Percentiles rank a stretch among this genome's conserved stretches.
phyloP scores from a whole-genome alignment of 2,113 vertebrate genomes.

The Eubucco bourcierii region DNA sequence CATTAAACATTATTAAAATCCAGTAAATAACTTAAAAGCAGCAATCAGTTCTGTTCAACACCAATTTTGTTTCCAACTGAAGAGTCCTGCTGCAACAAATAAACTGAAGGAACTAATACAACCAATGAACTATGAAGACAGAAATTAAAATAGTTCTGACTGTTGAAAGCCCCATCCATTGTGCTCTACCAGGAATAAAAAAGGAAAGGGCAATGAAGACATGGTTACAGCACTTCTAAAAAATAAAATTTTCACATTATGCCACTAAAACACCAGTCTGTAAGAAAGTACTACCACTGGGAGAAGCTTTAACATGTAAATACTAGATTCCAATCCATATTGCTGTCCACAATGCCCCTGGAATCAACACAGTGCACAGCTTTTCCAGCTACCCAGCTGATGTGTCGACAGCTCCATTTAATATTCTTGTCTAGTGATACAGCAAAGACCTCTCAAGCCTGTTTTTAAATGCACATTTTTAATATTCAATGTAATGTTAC shows the following conservation, averaged over 20 bases:
- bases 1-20: not conserved
- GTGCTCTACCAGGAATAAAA: not conserved
- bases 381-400: conserved; percentile 55
- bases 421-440: conserved; percentile 73
- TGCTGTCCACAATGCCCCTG: conserved; percentile 45
- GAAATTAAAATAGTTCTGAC: not conserved
- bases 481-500: conserved; percentile 82
- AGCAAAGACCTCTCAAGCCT: conserved; percentile 66
- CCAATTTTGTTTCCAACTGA: not conserved
- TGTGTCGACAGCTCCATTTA: conserved; percentile 62
- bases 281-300: not conserved
- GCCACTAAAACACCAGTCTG: not conserved
- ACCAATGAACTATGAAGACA: not conserved
- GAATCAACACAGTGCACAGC: conserved; percentile 50
- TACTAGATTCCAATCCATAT: conserved; percentile 59
- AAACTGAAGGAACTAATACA: not conserved
- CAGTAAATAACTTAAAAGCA: not conserved
- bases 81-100: not conserved
- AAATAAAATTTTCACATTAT: not conserved
- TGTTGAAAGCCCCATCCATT: not conserved
- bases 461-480: conserved; percentile 83
- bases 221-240: not conserved
- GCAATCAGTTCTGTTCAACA: not conserved
- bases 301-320: conserved; percentile 56
- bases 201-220: not conserved